Evolutionary conservation across 2,797 vertebrate genomes (phyloP), one percentile per base, ranked within the genome.

Genomic region (Channa striata): DNA sequence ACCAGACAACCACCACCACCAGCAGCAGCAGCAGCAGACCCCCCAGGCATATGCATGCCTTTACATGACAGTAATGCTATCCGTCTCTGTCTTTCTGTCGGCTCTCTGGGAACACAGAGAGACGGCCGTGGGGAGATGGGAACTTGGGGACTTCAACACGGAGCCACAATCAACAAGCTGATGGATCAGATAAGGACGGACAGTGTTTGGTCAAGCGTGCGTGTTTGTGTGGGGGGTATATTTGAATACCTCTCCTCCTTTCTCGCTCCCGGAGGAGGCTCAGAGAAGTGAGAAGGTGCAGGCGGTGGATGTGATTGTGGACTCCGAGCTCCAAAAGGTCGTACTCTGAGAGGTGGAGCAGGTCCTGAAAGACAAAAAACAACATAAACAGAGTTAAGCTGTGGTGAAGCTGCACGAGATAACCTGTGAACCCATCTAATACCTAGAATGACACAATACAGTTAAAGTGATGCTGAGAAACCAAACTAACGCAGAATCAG

Each of bases 201-300:
- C 64, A 46, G 56, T 75, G 73, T 79, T 77, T 80, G 68, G 47
- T 73, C 48, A 68, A 50, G 52, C 39, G 0, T 62, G 20, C 4
- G 40, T 53, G 53, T 30, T 19, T 50, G 12, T 78, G 68, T 73
- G 40, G 60, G 56, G 42, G 48, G n/a, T 74, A 60, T 44, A 1
- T 54, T 0, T 13, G 53, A 30, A 76, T 87, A 95, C 93, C 93
- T 95, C 84, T 91, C 48, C 90, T 91, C 83, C 71, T 82, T 82
- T 93, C 92, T 8, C 82, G 76, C 75, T 94, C 91, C 56, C 87
- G 90, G 77, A 95, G 91, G 53, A 95, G 87, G 69, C 92, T 88
- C 17, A 95, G 93, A 37, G 90, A 95, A 52, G 92, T 95, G 69
- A 95, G 92, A 2, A 95, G 94, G 69, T 93, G 88, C 59, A 92